Percentiles rank a stretch among this genome's conserved stretches.
Conservation (phyloP, 2,888 invertebrate species). For the Halocaridina rubra region DNA sequence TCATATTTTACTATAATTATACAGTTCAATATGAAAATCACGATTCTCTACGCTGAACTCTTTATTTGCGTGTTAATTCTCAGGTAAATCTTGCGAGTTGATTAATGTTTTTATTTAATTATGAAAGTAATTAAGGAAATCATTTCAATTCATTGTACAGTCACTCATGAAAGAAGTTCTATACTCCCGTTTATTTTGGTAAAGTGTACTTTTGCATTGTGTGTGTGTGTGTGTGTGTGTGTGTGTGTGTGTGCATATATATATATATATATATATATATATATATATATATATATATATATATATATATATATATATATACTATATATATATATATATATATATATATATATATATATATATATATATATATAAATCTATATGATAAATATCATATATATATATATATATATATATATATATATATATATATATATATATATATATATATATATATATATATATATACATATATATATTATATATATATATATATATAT, state of each 20-base stretch:
- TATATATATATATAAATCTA: constrained; percentile 6
- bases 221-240: too few species aligned
- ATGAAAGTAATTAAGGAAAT: too few species aligned
- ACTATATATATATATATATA: constrained; percentile 11
- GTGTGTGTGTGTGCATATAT: neutral
- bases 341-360: constrained; percentile 2
- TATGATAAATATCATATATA: neutral
- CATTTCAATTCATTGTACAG: too few species aligned
- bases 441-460: neutral
- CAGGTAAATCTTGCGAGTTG: too few species aligned
- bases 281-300: neutral
- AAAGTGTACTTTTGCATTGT: too few species aligned
- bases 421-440: neutral
- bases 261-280: neutral
- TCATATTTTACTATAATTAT: too few species aligned
- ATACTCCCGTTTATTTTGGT: too few species aligned
- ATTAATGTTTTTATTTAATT: too few species aligned
- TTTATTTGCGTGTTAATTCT: too few species aligned
- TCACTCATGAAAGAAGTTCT: too few species aligned
- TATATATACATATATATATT: neutral
- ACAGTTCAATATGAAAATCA: too few species aligned
- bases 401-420: neutral
- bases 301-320: constrained; percentile 4
- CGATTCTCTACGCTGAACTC: too few species aligned
- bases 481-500: neutral